Evolutionary conservation across 2,113 vertebrate genomes (phyloP).

Genomic region (Festucalex cinctus): DNA sequence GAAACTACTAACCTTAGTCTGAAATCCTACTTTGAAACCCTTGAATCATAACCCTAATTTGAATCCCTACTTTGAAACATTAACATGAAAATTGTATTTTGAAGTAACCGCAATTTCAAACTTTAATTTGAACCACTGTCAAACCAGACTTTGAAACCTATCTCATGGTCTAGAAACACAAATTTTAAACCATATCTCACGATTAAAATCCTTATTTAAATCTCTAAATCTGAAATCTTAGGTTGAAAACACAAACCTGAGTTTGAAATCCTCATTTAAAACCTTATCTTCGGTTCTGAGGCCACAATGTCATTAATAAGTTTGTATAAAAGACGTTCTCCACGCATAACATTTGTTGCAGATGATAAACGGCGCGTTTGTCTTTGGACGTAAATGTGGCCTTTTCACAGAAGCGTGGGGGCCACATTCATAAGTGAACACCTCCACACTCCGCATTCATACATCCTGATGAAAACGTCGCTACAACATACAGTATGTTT

Average conservation of each 20-base stretch:
- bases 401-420: constrained; percentile 45
- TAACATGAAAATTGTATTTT: too few species aligned
- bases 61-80: too few species aligned
- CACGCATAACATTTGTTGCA: background rate
- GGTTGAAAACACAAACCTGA: too few species aligned
- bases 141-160: too few species aligned
- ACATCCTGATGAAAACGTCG: constrained; percentile 12
- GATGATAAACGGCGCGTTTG: constrained; percentile 28
- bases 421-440: constrained; percentile 56
- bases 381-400: constrained; percentile 32
- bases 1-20: background rate
- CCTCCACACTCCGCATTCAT: constrained; percentile 45
- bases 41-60: background rate
- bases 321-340: background rate
- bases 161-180: too few species aligned
- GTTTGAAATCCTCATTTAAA: background rate
- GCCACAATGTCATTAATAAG: background rate
- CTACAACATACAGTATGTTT: constrained; percentile 45
- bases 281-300: background rate
- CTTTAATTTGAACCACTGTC: too few species aligned
- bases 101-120: too few species aligned
- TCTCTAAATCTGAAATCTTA: background rate
- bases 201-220: too few species aligned
- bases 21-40: background rate
- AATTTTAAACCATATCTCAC: too few species aligned